These are phyloP conservation scores for Bellardia bayeri DNA, from an alignment of 2,888 invertebrate genomes.

Conservation along the genomic window DNA sequence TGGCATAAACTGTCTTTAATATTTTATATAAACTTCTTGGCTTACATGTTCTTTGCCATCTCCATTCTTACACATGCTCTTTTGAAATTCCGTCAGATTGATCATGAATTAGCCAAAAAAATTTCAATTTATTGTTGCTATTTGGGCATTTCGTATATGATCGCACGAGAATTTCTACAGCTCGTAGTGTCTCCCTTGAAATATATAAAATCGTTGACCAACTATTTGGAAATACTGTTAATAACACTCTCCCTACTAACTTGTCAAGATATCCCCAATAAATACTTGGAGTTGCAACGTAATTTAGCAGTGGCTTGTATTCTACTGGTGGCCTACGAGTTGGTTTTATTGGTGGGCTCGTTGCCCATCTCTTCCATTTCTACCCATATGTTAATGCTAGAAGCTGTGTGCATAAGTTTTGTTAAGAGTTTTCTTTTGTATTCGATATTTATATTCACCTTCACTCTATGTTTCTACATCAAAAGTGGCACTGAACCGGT, in stretches of 20 bases:
- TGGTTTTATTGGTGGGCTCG: slow-evolving; percentile 91
- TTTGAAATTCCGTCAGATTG: slow-evolving; percentile 86
- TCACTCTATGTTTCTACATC: slow-evolving; percentile 92
- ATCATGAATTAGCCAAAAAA: slow-evolving; percentile 84
- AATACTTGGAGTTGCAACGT: slow-evolving; percentile 85
- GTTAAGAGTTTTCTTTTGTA: slow-evolving; percentile 91
- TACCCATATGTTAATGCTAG: slow-evolving; percentile 92
- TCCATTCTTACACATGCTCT: slow-evolving; percentile 89
- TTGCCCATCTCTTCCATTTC: slow-evolving; percentile 89
- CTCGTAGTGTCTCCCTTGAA: slow-evolving; percentile 87
- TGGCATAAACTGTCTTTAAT: slow-evolving; percentile 91
- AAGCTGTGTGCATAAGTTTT: slow-evolving; percentile 91
- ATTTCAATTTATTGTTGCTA: slow-evolving; percentile 83
- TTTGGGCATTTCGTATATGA: slow-evolving; percentile 87
- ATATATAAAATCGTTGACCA: slow-evolving; percentile 89
- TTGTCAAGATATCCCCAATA: slow-evolving; percentile 83
- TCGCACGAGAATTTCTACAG: slow-evolving; percentile 89
- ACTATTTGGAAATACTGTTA: slow-evolving; percentile 89
- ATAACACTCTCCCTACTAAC: slow-evolving; percentile 87
- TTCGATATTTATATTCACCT: slow-evolving; percentile 91
- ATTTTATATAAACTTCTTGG: slow-evolving; percentile 89
- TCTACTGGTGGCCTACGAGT: slow-evolving; percentile 90
- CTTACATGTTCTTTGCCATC: slow-evolving; percentile 89
- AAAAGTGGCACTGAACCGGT: slow-evolving; percentile 84
- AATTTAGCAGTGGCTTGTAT: slow-evolving; percentile 90